A percentile compares a stretch with the other conserved stretches of the same genome.
These are phyloP conservation scores for Mobula hypostoma DNA, from an alignment of 2,113 vertebrate genomes.

Conservation along the genomic window DNA sequence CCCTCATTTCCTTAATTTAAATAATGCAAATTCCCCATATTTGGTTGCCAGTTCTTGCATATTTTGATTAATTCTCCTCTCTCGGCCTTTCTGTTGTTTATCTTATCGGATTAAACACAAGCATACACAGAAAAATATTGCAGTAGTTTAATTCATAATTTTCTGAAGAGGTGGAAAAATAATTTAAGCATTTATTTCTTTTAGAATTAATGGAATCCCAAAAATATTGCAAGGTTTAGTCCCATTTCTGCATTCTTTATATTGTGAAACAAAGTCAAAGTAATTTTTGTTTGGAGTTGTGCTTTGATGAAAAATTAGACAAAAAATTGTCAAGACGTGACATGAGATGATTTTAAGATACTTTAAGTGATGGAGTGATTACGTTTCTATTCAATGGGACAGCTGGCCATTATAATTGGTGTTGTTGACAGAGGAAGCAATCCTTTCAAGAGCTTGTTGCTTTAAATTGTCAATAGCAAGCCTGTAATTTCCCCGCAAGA, in stretches of 20 bases:
- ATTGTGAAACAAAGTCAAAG: background rate
- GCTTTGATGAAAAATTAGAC: background rate
- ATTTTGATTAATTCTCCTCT: background rate
- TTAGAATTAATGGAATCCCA: background rate
- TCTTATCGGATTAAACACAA: background rate
- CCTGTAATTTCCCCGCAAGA: background rate
- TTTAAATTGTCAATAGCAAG: background rate
- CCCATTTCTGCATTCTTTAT: background rate
- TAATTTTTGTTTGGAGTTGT: background rate
- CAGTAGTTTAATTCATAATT: background rate
- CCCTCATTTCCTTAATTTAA: background rate
- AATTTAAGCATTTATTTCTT: background rate
- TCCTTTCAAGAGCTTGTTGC: slow-evolving; percentile 24
- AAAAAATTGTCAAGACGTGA: background rate
- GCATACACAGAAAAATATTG: background rate
- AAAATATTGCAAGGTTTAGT: background rate
- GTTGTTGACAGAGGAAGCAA: slow-evolving; percentile 16
- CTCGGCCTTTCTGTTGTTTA: background rate
- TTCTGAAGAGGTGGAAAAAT: background rate
- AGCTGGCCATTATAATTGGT: slow-evolving; percentile 1
- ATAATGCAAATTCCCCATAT: background rate
- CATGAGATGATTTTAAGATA: slow-evolving; percentile 10
- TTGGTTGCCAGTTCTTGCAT: background rate
- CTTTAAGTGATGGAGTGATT: slow-evolving; percentile 28
- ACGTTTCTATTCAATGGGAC: background rate